A percentile compares a stretch with the other conserved stretches of the same genome.
These are phyloP conservation scores for Dendrocincla tyrannina DNA, from an alignment of 2,797 vertebrate genomes.

Conservation along the genomic window DNA sequence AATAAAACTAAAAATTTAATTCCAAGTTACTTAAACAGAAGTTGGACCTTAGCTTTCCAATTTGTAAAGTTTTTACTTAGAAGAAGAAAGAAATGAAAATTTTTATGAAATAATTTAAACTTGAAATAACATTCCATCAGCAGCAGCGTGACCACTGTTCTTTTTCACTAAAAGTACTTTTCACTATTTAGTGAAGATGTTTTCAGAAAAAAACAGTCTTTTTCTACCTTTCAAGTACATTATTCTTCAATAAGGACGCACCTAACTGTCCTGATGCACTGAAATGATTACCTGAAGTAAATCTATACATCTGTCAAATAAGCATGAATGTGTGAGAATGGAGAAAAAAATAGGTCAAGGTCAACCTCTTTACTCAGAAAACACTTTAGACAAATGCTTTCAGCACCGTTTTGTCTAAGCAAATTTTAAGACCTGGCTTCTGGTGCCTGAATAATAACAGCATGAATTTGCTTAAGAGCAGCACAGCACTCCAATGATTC, in stretches of 20 bases:
- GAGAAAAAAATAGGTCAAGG: too few species aligned
- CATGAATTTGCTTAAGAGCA: too few species aligned
- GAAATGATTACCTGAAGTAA: background rate
- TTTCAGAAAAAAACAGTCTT: background rate
- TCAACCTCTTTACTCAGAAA: too few species aligned
- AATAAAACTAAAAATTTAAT: background rate
- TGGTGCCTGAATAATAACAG: too few species aligned
- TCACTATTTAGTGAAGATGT: background rate
- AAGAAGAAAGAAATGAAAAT: background rate
- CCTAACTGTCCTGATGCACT: background rate
- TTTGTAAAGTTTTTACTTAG: background rate
- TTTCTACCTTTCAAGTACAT: background rate
- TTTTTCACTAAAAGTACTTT: background rate
- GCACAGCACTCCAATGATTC: too few species aligned
- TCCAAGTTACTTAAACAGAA: background rate
- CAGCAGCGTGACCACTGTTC: background rate
- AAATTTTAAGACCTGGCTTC: too few species aligned
- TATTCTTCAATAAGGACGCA: background rate
- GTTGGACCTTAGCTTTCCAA: background rate
- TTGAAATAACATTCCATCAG: background rate
- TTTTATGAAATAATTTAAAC: background rate
- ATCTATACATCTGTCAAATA: background rate
- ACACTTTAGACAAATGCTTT: too few species aligned
- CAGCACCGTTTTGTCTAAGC: too few species aligned
- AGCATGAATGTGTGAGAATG: background rate